phyloP scores from a whole-genome alignment of 1,140 invertebrate species.

The Theocolax elegans region DNA sequence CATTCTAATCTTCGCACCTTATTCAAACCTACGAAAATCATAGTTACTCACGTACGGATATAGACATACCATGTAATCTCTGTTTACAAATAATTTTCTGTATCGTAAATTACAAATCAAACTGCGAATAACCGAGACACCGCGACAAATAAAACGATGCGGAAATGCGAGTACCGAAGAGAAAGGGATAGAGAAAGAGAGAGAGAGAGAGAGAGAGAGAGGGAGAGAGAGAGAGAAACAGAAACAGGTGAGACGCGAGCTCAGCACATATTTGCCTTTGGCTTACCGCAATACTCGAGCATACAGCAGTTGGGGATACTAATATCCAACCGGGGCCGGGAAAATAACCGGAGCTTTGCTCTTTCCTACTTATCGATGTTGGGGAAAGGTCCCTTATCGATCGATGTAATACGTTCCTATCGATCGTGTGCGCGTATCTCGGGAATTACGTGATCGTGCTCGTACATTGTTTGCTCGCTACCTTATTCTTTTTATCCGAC shows the following conservation, averaged over 20 bases:
- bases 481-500: no score
- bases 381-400: background rate
- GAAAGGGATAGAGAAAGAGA: background rate
- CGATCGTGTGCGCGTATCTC: no score
- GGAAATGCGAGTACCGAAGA: no score
- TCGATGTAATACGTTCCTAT: background rate
- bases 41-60: no score
- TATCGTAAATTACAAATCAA: background rate
- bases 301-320: constrained; percentile 33
- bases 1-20: no score
- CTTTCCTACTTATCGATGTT: constrained; percentile 11
- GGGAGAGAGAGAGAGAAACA: constrained; percentile 29
- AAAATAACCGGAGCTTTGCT: background rate
- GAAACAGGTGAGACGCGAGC: constrained; percentile 46
- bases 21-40: no score
- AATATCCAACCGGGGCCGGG: constrained; percentile 23
- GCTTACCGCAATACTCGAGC: constrained; percentile 49
- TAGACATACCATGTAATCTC: background rate
- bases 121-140: background rate
- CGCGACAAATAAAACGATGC: background rate
- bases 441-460: background rate
- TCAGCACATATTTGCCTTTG: constrained; percentile 48
- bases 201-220: constrained; percentile 3
- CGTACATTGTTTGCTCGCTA: background rate
- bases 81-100: background rate